These are phyloP conservation scores for Clarias laeviceps DNA, from an alignment of 2,797 vertebrate genomes.

Conservation along the genomic window DNA sequence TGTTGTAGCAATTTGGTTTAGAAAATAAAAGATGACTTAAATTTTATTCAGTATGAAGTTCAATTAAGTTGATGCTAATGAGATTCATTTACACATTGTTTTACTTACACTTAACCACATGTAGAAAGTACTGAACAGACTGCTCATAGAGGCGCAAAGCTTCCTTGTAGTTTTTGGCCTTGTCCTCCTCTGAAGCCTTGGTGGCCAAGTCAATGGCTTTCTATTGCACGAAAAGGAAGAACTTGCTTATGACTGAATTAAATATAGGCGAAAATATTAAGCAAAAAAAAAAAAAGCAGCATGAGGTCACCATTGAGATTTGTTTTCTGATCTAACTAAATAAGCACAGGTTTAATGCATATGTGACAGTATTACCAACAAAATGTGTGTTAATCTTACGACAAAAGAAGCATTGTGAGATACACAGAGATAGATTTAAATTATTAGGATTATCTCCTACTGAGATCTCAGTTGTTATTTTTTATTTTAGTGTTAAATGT, in stretches of 20 bases:
- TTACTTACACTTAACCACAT: conserved; percentile 95
- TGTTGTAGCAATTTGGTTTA: neutral
- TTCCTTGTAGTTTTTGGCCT: conserved; percentile 95
- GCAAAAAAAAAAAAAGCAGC: neutral
- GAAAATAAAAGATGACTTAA: neutral
- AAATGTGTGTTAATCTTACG: neutral
- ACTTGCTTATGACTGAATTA: neutral
- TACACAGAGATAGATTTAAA: neutral
- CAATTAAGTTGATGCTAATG: neutral
- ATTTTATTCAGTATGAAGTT: neutral
- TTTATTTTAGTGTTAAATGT: neutral
- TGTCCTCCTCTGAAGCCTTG: conserved; percentile 97
- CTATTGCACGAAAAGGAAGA: conserved; percentile 65
- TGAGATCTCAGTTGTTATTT: neutral
- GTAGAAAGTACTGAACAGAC: conserved; percentile 93
- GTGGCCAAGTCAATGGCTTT: conserved; percentile 98
- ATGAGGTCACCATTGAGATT: neutral
- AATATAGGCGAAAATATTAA: neutral
- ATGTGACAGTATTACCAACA: neutral
- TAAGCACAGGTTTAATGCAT: neutral
- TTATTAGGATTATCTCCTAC: neutral
- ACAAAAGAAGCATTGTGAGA: neutral
- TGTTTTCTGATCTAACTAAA: neutral
- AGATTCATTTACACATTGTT: neutral
- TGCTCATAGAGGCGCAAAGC: conserved; percentile 94